Evolutionary conservation across 1,140 invertebrate genomes (phyloP), one percentile per base, ranked within the genome.

Genomic region (Zaprionus ornatus): DNA sequence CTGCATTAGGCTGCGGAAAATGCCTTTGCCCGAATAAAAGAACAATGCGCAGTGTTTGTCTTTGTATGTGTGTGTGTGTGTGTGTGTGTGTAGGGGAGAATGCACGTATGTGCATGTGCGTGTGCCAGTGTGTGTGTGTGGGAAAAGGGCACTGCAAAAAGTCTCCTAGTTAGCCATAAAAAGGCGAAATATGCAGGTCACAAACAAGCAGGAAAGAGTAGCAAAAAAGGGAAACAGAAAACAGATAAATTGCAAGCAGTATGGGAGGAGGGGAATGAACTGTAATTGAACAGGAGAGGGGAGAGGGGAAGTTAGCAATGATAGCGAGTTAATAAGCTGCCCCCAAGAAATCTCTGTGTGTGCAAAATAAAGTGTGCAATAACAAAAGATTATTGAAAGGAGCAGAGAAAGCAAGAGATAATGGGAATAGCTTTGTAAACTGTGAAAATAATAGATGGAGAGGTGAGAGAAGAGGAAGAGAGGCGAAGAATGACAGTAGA

Each of bases 131-230:
- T 55, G 29, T 54, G 74, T 61, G 21, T 66, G 55, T 45, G 5
- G 40, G 57, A 70, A 81, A 75, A 82, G 70, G 76, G 72, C 76
- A 86, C 80, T 82, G 80, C 77, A 80, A 83, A 77, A 86, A 83
- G 69, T 80, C 77, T 68, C 71, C 73, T 79, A 68, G 79, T 57
- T 82, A 63, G 52, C 52, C 64, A 72, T 64, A 73, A 82, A 45
- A 74, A 71, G 83, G 72, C 77, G 65, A 90, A 85, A 71, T 71
- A 71, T 80, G 81, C 85, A 85, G 80, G 81, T 78, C 84, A 86
- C 83, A 86, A 84, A 88, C 83, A 62, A 64, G 40, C 40, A 21
- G 54, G 10, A 52, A 27, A 70, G 62, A 70, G 21, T 23, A 50
- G 19, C 45, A 12, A 35, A 27, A 57, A 69, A 35, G 19, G 4